These are phyloP conservation scores for Gambusia affinis DNA, from an alignment of 2,113 vertebrate species.

Conservation along the genomic window DNA sequence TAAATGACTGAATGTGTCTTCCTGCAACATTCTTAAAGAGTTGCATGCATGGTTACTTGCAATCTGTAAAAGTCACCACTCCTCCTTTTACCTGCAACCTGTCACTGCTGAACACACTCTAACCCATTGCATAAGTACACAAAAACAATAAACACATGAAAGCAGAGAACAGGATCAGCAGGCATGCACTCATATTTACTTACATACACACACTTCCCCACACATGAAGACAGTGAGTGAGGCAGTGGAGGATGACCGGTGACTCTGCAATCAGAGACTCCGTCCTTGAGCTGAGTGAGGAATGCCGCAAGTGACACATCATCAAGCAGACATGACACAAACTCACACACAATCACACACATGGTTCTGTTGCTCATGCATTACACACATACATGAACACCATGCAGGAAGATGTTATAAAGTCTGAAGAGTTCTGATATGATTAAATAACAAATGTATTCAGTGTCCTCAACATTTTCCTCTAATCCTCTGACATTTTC, in stretches of 20 bases:
- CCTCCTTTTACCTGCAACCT: not conserved
- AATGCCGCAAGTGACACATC: constrained; percentile 39
- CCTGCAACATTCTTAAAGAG: not conserved
- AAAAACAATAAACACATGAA: not conserved
- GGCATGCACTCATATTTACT: not conserved
- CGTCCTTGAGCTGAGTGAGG: constrained; percentile 57
- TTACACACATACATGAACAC: not conserved
- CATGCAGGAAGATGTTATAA: not conserved
- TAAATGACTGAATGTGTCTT: not conserved
- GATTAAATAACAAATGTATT: constrained; percentile 12
- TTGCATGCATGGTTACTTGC: not conserved
- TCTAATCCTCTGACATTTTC: constrained; percentile 42
- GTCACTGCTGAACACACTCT: not conserved
- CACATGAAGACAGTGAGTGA: not conserved
- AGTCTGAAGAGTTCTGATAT: not conserved
- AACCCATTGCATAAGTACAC: not conserved
- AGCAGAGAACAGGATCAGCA: not conserved
- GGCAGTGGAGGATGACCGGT: constrained; percentile 33
- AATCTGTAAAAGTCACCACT: not conserved
- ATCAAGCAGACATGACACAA: constrained; percentile 5
- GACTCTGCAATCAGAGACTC: constrained; percentile 36
- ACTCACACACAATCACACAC: constrained; percentile 7
- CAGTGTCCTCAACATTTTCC: constrained; percentile 35
- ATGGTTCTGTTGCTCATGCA: not conserved
- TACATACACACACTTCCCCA: not conserved